Base-by-base conservation (phyloP, 2,113 vertebrate genomes). In the Clupea harengus region DNA sequence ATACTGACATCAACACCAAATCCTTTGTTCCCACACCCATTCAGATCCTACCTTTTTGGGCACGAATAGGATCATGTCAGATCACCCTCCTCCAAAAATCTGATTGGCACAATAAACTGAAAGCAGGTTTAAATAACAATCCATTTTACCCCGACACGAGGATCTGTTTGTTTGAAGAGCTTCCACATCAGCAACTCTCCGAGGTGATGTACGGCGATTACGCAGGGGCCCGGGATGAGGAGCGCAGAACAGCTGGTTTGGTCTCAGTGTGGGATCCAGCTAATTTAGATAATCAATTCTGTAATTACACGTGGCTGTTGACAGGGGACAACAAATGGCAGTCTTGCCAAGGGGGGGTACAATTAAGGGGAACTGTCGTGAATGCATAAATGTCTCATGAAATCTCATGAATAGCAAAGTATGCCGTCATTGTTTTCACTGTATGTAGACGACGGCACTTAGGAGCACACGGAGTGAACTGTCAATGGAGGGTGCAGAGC, bases 241-340 rank as follows among this genome's bases (percentile, higher is more conserved):
- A 87, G 92, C 83, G 64, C 25, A 88, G 88, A 92, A 92, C 92
- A 93, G 90, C 91, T 92, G 92, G 89, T 86, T 83, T 11, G 8
- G 86, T 87, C 90, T 92, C 88, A 87, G 52, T 22, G 47, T 85
- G 87, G 89, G 82, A 87, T 86, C 81, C 88, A 83, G 93, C 91
- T 92, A 90, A 93, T 93, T 90, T 91, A 88, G 88, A 81, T 90
- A 90, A 93, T 93, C 85, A 89, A 92, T 92, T 89, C 89, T 0
- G 82, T 91, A 91, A 91, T 93, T 91, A 90, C 89, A 81, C 81
- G 89, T 88, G 86, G 80, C 86, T 88, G 84, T 83, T 81, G 81
- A 54, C 83, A 60, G 32, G 81, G 82, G 85, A 86, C 82, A 80
- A 86, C 60, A 64, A 86, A 86, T 28, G 82, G 49, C 10, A 72